phyloP scores from a whole-genome alignment of 2,113 vertebrate genomes.

The Psittacula cyanocephala region DNA sequence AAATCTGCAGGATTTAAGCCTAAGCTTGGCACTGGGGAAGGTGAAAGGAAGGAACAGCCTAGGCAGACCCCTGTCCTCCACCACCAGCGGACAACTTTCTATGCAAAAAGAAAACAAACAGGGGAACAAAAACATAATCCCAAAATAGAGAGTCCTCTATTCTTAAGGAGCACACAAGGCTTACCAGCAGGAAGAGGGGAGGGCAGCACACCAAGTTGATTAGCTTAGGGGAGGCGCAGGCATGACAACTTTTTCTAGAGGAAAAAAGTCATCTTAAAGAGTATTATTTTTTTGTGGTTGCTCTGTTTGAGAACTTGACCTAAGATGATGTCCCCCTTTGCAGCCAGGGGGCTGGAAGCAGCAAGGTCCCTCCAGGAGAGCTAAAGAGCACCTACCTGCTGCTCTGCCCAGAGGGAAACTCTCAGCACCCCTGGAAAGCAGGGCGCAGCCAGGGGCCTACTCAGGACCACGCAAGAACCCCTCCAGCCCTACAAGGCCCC shows the following conservation, averaged over 20 bases:
- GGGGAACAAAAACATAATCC: background rate
- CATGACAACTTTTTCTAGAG: background rate
- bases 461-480: background rate
- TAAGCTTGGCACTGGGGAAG: conserved; percentile 29
- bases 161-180: background rate
- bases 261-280: background rate
- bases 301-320: conserved; percentile 2
- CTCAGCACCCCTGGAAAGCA: background rate
- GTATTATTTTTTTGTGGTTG: background rate
- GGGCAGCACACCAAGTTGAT: background rate
- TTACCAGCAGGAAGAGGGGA: background rate
- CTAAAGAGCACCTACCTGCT: background rate
- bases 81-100: background rate
- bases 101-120: background rate
- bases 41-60: conserved; percentile 41
- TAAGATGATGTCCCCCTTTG: background rate
- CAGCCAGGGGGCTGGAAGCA: background rate
- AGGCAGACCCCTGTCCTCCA: conserved; percentile 10
- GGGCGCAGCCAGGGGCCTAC: background rate
- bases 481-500: background rate
- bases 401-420: background rate
- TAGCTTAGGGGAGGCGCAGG: background rate
- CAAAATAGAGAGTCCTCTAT: conserved; percentile 1
- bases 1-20: conserved; percentile 4
- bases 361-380: conserved; percentile 33